These are phyloP conservation scores for Drosophila barbarae DNA, from an alignment of 2,888 invertebrate species.

Conservation along the genomic window DNA sequence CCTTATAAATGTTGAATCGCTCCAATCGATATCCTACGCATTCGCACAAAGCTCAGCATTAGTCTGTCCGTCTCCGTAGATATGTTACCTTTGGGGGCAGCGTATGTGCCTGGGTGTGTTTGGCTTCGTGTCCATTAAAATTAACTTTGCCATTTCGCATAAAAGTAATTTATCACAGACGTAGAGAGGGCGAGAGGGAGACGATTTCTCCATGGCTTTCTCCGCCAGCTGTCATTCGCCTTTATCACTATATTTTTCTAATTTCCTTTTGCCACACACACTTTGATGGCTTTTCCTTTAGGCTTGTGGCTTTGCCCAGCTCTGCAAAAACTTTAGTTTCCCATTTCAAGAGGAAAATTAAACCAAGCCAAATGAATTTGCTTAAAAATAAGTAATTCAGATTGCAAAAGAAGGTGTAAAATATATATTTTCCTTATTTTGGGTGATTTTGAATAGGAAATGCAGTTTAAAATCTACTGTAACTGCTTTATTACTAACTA, in stretches of 20 bases:
- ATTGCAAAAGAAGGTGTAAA: neutral
- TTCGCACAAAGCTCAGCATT: constrained; percentile 40
- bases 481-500: neutral
- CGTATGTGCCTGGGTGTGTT: constrained; percentile 59
- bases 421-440: neutral
- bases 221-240: constrained; percentile 31
- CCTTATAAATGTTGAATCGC: constrained; percentile 68
- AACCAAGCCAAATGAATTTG: constrained; percentile 1
- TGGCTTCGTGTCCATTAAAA: constrained; percentile 73
- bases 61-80: constrained; percentile 31
- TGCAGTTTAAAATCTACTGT: neutral
- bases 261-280: constrained; percentile 55
- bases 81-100: constrained; percentile 18
- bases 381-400: neutral
- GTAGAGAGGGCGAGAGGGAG: constrained; percentile 35
- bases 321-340: constrained; percentile 17
- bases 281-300: constrained; percentile 35
- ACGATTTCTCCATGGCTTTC: constrained; percentile 47
- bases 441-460: neutral
- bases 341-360: constrained; percentile 9
- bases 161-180: constrained; percentile 72
- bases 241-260: constrained; percentile 65
- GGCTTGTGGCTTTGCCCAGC: constrained; percentile 7
- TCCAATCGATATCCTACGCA: constrained; percentile 60
- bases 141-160: constrained; percentile 73